Conservation (phyloP, 2,113 vertebrate species). For the Dicentrarchus labrax region DNA sequence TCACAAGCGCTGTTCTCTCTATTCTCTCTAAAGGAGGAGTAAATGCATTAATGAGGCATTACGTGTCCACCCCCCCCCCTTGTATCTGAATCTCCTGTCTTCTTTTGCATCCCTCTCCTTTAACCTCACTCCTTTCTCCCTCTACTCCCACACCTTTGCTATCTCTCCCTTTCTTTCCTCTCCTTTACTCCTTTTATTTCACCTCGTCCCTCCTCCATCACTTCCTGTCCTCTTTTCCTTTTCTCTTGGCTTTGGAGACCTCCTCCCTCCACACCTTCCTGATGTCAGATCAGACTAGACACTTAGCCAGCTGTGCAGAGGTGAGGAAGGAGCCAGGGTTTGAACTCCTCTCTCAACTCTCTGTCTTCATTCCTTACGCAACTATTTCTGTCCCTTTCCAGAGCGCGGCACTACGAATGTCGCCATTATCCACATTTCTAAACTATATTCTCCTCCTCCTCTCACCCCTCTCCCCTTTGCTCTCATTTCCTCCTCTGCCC, state of each 20-base stretch:
- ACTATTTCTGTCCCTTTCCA: neutral
- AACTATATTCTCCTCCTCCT: neutral
- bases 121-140: neutral
- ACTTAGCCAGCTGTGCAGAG: no score
- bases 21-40: conserved; percentile 16
- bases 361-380: neutral
- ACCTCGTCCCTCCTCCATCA: neutral
- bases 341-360: neutral
- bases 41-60: conserved; percentile 13
- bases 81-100: neutral
- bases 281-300: neutral
- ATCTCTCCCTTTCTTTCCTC: neutral
- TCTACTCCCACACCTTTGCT: neutral
- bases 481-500: neutral
- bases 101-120: neutral
- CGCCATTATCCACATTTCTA: neutral
- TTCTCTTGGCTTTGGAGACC: neutral
- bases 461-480: neutral
- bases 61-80: neutral
- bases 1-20: conserved; percentile 11
- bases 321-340: no score
- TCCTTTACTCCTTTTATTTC: neutral
- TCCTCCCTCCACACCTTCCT: neutral
- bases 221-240: neutral
- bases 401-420: neutral